Base-by-base conservation (phyloP, 2,888 invertebrate genomes). In the Pristionchus arcanus region DNA sequence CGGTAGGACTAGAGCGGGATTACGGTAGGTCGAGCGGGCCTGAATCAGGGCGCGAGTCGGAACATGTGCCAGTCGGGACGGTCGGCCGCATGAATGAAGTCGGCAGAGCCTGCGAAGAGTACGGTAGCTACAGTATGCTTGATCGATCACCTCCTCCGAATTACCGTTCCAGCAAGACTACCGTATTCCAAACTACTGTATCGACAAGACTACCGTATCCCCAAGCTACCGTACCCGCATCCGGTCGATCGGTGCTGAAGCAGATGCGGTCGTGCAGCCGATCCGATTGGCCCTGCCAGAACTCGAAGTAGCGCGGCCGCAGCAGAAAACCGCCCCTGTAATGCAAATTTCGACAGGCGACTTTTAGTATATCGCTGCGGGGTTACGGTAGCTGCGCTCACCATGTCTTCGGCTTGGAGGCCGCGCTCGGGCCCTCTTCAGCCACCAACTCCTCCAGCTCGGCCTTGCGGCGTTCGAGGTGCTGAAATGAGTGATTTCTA, bases 201-300 rank as follows among this genome's bases (percentile, higher is more conserved):
- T 28, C 19, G 28, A 2, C 59, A 25, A 21, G 25, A 21, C 59
- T 59, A 59, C 59, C 19, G 59, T 59, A 68, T 11, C 71, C 71
- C 34, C 1, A 77, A 28, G 13, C 11, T 81, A 53, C 49, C 81
- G 49, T 81, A 85, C 84, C 84, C 0, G 84, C 9, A 15, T 28
- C 3, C 59, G 89, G 89, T 19, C 63, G 37, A 25, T 89, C 87
- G 59, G 42, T 84, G 34, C 90, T 90, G 95, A 98, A 99, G 92
- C 97, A 96, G 89, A 99, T 97, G 93, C 99, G 96, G 95, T 99
- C 99, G 96, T 99, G 99, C n/a, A 99, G 96, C 86, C 99, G 96
- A 96, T 98, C 97, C 19, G 97, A 97, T 95, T 99, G 99, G 0
- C 99, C 99, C 96, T 99, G 98, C 99, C 99, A 99, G 96, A 99